phyloP scores from a whole-genome alignment of 2,888 invertebrate species.

The Cotesia congregata region DNA sequence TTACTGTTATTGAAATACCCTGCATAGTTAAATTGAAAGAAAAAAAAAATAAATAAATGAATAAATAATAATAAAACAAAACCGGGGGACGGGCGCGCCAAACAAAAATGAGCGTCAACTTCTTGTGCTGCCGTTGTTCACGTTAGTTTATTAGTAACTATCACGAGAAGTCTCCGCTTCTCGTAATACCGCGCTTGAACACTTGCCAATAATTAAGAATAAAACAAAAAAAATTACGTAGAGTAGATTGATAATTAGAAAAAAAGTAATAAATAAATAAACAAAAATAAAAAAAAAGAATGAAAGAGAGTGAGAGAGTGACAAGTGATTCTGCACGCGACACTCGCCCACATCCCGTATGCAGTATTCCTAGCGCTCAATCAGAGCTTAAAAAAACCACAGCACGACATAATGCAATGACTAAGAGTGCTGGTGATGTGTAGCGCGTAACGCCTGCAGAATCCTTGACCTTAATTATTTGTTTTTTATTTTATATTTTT shows the following conservation, averaged over 20 bases:
- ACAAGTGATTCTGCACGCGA: slow-evolving; percentile 23
- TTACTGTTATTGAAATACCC: slow-evolving; percentile 38
- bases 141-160: slow-evolving; percentile 25
- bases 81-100: slow-evolving; percentile 71
- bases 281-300: slow-evolving; percentile 7
- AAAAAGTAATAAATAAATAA: slow-evolving; percentile 31
- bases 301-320: slow-evolving; percentile 14
- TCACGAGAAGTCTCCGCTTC: slow-evolving; percentile 4
- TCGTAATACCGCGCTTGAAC: slow-evolving; percentile 10
- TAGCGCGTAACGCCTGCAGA: slow-evolving; percentile 18
- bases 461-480: slow-evolving; percentile 32
- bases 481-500: slow-evolving; percentile 14
- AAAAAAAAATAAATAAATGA: slow-evolving; percentile 54
- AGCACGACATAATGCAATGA: background rate
- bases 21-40: slow-evolving; percentile 47
- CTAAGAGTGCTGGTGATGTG: background rate
- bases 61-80: slow-evolving; percentile 50
- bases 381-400: background rate
- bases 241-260: slow-evolving; percentile 31
- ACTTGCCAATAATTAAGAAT: slow-evolving; percentile 3
- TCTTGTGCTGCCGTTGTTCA: slow-evolving; percentile 74
- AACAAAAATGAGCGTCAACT: slow-evolving; percentile 92
- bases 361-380: slow-evolving; percentile 2
- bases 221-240: slow-evolving; percentile 29
- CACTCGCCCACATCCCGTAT: background rate